A percentile compares a stretch with the other conserved stretches of the same genome.
Evolutionary conservation across 2,888 invertebrate species (phyloP).

Genomic region (Ceriagrion tenellum): DNA sequence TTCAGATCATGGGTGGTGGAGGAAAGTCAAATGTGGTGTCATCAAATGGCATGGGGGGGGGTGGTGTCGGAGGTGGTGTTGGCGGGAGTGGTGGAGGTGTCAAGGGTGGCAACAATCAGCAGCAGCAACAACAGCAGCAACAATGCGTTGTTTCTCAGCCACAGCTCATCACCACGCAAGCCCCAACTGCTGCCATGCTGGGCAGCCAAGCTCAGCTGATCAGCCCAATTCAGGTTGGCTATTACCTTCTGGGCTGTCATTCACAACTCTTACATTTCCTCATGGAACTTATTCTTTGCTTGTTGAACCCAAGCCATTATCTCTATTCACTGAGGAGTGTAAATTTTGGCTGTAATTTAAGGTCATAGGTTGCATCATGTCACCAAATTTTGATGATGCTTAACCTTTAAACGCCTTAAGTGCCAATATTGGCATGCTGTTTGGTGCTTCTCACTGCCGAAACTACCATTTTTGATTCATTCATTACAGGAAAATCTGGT

Average conservation of each 20-base stretch:
- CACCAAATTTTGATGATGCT: no score
- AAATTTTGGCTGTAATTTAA: no score
- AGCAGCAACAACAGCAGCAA: slow-evolving; percentile 59
- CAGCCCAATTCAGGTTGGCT: slow-evolving; percentile 84
- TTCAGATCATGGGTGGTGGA: slow-evolving; percentile 54
- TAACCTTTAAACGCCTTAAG: no score
- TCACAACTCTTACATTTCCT: no score
- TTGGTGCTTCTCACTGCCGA: no score
- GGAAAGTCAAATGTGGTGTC: slow-evolving; percentile 69
- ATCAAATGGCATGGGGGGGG: slow-evolving; percentile 70
- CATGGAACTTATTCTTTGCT: no score
- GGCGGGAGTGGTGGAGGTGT: slow-evolving; percentile 60
- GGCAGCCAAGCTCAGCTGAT: slow-evolving; percentile 85
- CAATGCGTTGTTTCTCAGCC: slow-evolving; percentile 74
- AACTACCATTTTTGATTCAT: no score
- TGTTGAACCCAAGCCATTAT: no score
- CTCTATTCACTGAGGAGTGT: no score
- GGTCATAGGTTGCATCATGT: no score
- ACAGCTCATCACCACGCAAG: slow-evolving; percentile 79
- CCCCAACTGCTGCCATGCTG: slow-evolving; percentile 81
- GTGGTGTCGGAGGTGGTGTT: slow-evolving; percentile 65
- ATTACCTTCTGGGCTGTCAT: not conserved
- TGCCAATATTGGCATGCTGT: no score
- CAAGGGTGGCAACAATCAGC: slow-evolving; percentile 64
- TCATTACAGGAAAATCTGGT: no score